Evolutionary conservation across 1,140 invertebrate genomes (phyloP).

Genomic region (Subanguina moxae): DNA sequence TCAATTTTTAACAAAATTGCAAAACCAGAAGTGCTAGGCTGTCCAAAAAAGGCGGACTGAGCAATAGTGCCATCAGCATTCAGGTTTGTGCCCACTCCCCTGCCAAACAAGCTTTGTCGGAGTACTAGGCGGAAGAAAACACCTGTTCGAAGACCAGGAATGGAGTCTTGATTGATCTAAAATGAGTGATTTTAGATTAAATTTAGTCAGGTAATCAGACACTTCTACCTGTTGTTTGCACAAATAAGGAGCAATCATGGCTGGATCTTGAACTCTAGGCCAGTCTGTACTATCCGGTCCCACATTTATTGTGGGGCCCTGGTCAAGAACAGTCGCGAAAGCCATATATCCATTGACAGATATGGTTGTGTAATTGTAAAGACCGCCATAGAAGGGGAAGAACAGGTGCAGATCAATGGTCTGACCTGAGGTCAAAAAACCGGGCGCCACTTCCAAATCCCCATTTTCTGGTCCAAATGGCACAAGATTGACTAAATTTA

Average conservation of each 20-base stretch:
- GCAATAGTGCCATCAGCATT: conserved; percentile 51
- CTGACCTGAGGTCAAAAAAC: conserved; percentile 56
- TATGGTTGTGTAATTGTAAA: conserved; percentile 59
- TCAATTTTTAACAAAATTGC: too few relatives aligned
- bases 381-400: conserved; percentile 59
- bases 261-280: conserved; percentile 56
- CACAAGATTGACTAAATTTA: conserved; percentile 42
- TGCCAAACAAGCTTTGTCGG: conserved; percentile 55
- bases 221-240: conserved; percentile 54
- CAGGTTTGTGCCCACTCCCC: conserved; percentile 46
- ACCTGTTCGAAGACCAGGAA: conserved; percentile 51
- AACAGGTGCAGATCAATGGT: conserved; percentile 58
- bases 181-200: neutral
- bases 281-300: conserved; percentile 57
- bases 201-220: neutral
- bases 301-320: conserved; percentile 58
- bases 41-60: conserved; percentile 54
- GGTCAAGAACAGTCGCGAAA: conserved; percentile 57
- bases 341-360: conserved; percentile 58
- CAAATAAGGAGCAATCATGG: conserved; percentile 58
- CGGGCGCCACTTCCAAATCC: conserved; percentile 55
- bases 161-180: conserved; percentile 44
- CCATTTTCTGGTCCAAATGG: conserved; percentile 49
- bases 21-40: conserved; percentile 23
- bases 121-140: conserved; percentile 57